Base-by-base conservation (phyloP, 2,113 vertebrate species). In the Scomber japonicus region DNA sequence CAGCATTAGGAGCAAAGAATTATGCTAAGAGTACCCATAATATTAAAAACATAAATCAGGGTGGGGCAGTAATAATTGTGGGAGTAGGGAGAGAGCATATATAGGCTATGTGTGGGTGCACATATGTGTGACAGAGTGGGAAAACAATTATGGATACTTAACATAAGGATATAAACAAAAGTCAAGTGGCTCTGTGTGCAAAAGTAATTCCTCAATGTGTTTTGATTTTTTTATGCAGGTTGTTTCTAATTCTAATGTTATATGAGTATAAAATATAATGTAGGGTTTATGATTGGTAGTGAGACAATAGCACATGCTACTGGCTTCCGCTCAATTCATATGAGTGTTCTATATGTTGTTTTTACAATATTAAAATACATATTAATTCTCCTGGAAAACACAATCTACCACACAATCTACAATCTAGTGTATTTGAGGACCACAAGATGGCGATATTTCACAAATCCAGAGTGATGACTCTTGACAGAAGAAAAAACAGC, bases 381-480 rank as follows among this genome's bases (percentile, higher is more conserved):
- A 57, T 88, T 70, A 69, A 4, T 45, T 74, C 14, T 65, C 50
- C 30, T 19, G 44, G 64, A 78, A 79, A 87, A 91, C 78, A 82
- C 55, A 50, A 70, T 88, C 82, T 83, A 82, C 64, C 55, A 49
- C 67, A 24, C 21, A 21, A 21, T 21, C 21, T 21, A 21, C 21
- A 21, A 21, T 21, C 21, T 21, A 8, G 19, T 71, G 27, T 56
- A 40, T 59, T 11, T 49, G 17, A 65, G 5, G n/a, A 24, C 90
- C 93, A 94, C 90, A 82, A 90, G 92, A 85, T 92, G 93, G 91
- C 84, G 57, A 1, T 77, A 83, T 92, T 92, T 88, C 44, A 30
- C 85, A 84, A 71, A 83, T 67, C 3, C 61, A 77, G 50, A 50
- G 4, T 44, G 11, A 69, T 48, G 35, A 64, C 24, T 35, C 10